A percentile compares a stretch with the other conserved stretches of the same genome.
Evolutionary conservation across 2,888 invertebrate species (phyloP).

Genomic region (Xestobium rufovillosum): DNA sequence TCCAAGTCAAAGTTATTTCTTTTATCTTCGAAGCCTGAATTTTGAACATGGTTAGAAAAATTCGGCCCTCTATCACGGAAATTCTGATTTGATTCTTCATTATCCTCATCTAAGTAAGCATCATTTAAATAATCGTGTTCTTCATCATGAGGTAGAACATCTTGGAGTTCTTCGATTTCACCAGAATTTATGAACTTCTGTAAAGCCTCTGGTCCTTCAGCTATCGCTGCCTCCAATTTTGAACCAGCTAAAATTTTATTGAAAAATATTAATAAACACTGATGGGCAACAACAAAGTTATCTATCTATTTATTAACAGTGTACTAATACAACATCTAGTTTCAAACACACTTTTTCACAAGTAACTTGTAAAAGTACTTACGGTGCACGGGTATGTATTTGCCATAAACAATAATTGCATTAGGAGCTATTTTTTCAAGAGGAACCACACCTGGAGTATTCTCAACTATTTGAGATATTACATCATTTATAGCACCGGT

Average conservation of each 20-base stretch:
- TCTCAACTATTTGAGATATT: constrained; percentile 65
- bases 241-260: constrained; percentile 56
- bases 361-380: constrained; percentile 32
- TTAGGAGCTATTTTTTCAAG: constrained; percentile 69
- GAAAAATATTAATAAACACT: constrained; percentile 7
- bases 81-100: constrained; percentile 12
- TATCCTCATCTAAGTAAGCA: constrained; percentile 45
- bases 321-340: no score
- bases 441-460: constrained; percentile 71
- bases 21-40: constrained; percentile 16
- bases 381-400: constrained; percentile 69
- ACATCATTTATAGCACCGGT: constrained; percentile 55
- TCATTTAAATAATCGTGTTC: constrained; percentile 42
- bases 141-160: constrained; percentile 61
- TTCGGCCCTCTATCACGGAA: constrained; percentile 6
- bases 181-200: constrained; percentile 73
- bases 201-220: constrained; percentile 68
- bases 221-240: constrained; percentile 66
- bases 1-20: constrained; percentile 33
- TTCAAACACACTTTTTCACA: no score
- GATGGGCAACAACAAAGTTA: no score
- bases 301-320: no score
- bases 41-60: constrained; percentile 3
- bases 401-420: constrained; percentile 77
- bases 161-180: constrained; percentile 71